Base-by-base conservation (phyloP, 2,797 vertebrate genomes). In the Heteromormyrus szaboi region DNA sequence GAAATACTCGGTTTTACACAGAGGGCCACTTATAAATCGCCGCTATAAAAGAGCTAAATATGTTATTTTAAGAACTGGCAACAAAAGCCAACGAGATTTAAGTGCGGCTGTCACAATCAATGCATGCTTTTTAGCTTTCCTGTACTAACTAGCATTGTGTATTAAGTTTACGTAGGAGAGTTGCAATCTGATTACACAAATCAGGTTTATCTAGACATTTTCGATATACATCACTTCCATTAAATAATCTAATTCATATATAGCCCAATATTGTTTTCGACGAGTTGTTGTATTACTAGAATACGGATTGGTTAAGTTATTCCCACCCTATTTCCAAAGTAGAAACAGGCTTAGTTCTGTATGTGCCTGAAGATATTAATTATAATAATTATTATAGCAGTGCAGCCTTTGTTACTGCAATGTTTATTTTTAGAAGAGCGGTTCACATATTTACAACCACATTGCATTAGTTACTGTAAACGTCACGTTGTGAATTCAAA, bases 11-110 rank as follows among this genome's bases (percentile, higher is more conserved):
- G 87, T 76, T 87, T 89, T 14, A 79, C 25, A 48, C 48, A 87
- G 25, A 88, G 76, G 41, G 12, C 59, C 50, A 65, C 88, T 86
- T 72, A 86, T 56, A 54, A 79, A 76, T 76, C 62, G 86, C 48
- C 76, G 48, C 41, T 17, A 59, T 86, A 88, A 84, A 68, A 48
- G 6, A 37, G 19, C 88, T 48, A 68, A 89, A 50, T 54, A 62
- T 85, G 88, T 22, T 56, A 89, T 85, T 41, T 88, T 89, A 51
- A 65, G 44, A 44, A 68, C 44, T 68, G 25, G 6, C 17, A 65
- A 48, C 37, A 89, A 53, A 85, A 56, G 56, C 33, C 14, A 76
- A 33, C 33, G 29, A 76, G 12, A 76, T 41, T 76, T 76, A 41
- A 76, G 68, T 41, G 76, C 53, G 53, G 44, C 53, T 84, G 54